Conservation (phyloP, 2,113 vertebrate genomes). For the human (Homo sapiens) region DNA sequence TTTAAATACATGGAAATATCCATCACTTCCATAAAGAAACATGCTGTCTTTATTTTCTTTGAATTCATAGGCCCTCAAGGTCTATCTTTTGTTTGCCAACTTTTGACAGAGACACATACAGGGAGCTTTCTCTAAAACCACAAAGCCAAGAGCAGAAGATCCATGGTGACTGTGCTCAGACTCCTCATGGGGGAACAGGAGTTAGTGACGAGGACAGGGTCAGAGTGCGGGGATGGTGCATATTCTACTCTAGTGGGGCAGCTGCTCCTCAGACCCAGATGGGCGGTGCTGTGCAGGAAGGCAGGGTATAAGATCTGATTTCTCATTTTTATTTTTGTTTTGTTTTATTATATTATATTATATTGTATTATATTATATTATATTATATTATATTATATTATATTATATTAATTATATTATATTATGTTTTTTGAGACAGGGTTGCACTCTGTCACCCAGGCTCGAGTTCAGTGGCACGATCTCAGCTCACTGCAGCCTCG, state of each 20-base stretch:
- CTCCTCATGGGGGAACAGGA: fast-evolving
- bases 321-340: too few relatives aligned
- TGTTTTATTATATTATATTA: too few relatives aligned
- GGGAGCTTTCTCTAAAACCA: neutral
- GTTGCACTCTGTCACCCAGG: too few relatives aligned
- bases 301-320: neutral
- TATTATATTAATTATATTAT: too few relatives aligned
- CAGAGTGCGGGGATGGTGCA: fast-evolving
- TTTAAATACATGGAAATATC: neutral
- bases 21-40: neutral
- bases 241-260: fast-evolving
- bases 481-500: too few relatives aligned
- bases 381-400: too few relatives aligned
- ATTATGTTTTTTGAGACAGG: too few relatives aligned
- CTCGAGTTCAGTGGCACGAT: too few relatives aligned
- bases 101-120: neutral
- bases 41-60: neutral
- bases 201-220: neutral
- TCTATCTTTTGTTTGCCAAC: constrained; percentile 13
- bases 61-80: neutral
- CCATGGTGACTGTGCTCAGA: neutral
- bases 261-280: neutral
- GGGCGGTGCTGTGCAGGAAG: fast-evolving
- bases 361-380: too few relatives aligned
- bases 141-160: fast-evolving